phyloP scores from a whole-genome alignment of 2,797 vertebrate species.

The Eleutherodactylus coqui region DNA sequence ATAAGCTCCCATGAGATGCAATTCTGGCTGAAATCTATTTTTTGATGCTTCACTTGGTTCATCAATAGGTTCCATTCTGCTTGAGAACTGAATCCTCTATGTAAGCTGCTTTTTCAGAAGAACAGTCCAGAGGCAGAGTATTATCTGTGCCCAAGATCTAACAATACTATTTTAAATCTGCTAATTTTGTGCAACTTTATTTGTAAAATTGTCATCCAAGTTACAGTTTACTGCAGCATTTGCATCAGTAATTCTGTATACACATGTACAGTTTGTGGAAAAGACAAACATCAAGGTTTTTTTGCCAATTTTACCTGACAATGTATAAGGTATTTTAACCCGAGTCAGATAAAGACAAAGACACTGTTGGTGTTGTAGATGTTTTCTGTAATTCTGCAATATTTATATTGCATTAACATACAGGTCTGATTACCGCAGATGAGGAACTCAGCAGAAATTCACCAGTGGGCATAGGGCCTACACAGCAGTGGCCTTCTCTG shows the following conservation, averaged over 20 bases:
- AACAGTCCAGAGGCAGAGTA: neutral
- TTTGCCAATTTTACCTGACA: neutral
- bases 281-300: neutral
- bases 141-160: neutral
- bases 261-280: neutral
- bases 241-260: neutral
- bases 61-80: slow-evolving; percentile 71
- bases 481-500: no score
- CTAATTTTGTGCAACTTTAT: neutral
- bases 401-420: neutral
- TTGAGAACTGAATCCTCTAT: slow-evolving; percentile 32
- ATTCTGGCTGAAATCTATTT: slow-evolving; percentile 67
- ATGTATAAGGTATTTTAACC: neutral
- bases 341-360: neutral
- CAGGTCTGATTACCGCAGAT: neutral
- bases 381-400: neutral
- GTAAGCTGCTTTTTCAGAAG: slow-evolving; percentile 8
- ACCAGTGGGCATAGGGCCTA: no score
- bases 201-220: neutral
- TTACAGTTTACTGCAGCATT: neutral
- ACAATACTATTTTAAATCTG: neutral
- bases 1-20: slow-evolving; percentile 65
- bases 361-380: neutral
- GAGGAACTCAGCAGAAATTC: no score
- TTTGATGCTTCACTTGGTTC: slow-evolving; percentile 70